These are phyloP conservation scores for Bostrychus sinensis DNA, from an alignment of 2,113 vertebrate genomes.

Conservation along the genomic window DNA sequence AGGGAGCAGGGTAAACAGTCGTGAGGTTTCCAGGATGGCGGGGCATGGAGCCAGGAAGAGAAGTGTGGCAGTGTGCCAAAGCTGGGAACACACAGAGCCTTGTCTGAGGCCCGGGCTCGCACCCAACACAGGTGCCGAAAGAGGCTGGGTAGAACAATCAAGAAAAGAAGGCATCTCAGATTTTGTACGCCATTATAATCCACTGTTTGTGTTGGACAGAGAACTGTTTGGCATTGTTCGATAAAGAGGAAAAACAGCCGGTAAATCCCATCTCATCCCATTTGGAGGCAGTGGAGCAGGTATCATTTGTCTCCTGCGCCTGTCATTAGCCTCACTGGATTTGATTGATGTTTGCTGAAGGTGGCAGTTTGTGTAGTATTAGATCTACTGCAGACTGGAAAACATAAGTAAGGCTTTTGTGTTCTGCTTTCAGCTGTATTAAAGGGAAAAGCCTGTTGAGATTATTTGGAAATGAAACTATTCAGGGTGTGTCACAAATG, in stretches of 20 bases:
- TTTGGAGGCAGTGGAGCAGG: slow-evolving; percentile 35
- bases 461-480: slow-evolving; percentile 7
- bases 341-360: slow-evolving; percentile 59
- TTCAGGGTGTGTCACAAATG: slow-evolving; percentile 16
- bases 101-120: slow-evolving; percentile 71
- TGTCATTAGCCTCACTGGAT: slow-evolving; percentile 56
- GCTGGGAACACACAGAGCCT: slow-evolving; percentile 73
- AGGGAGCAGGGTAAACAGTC: slow-evolving; percentile 71
- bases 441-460: slow-evolving; percentile 28
- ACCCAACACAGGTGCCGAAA: slow-evolving; percentile 81
- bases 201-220: slow-evolving; percentile 55
- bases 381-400: slow-evolving; percentile 36
- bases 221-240: slow-evolving; percentile 52
- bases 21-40: slow-evolving; percentile 75
- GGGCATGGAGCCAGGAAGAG: slow-evolving; percentile 73
- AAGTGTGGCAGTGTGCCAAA: slow-evolving; percentile 68
- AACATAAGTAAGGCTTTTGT: slow-evolving; percentile 33
- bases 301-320: slow-evolving; percentile 48
- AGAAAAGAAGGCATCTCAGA: slow-evolving; percentile 47
- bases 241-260: slow-evolving; percentile 8
- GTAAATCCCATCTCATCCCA: slow-evolving; percentile 27
- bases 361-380: slow-evolving; percentile 45
- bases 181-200: slow-evolving; percentile 53
- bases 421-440: slow-evolving; percentile 8
- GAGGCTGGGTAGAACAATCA: slow-evolving; percentile 44